A percentile compares a stretch with the other conserved stretches of the same genome.
Conservation (phyloP, 2,797 vertebrate genomes). For the Spinus pinus region DNA sequence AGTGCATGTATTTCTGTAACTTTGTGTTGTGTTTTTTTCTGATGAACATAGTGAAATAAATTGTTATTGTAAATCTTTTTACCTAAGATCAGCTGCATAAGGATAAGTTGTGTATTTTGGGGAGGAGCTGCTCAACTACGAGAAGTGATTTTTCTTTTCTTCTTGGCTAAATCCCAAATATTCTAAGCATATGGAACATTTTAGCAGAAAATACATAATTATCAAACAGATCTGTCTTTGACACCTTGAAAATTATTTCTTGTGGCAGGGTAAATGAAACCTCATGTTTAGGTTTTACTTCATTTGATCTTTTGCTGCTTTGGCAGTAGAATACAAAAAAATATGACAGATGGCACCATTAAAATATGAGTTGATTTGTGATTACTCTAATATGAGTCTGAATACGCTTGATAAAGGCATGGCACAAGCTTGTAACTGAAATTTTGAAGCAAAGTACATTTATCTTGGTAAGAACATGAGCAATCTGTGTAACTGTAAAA, state of each 20-base stretch:
- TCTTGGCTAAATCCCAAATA: slow-evolving; percentile 9
- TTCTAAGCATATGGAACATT: slow-evolving; percentile 40
- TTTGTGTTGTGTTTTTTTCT: rapidly evolving
- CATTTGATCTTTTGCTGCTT: slow-evolving; percentile 14
- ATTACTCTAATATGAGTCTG: slow-evolving; percentile 30
- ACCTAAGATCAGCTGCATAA: neutral
- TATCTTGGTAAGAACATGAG: slow-evolving; percentile 27
- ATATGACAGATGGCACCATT: slow-evolving; percentile 8
- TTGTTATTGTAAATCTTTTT: neutral
- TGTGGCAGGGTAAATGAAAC: slow-evolving; percentile 52
- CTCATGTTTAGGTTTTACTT: slow-evolving; percentile 37
- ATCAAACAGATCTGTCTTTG: slow-evolving; percentile 56
- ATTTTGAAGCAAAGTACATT: neutral
- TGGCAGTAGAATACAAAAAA: slow-evolving; percentile 37
- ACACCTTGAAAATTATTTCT: slow-evolving; percentile 55
- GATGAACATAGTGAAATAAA: neutral
- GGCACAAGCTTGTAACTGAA: slow-evolving; percentile 30
- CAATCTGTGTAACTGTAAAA: slow-evolving; percentile 24
- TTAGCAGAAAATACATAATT: slow-evolving; percentile 51
- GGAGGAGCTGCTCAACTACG: neutral
- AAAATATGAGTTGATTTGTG: slow-evolving; percentile 43
- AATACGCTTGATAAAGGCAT: slow-evolving; percentile 21
- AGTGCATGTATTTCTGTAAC: neutral
- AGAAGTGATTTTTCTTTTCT: slow-evolving; percentile 20
- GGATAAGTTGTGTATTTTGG: neutral